Base-by-base conservation (phyloP, 2,888 invertebrate genomes). In the Phortica okadai region DNA sequence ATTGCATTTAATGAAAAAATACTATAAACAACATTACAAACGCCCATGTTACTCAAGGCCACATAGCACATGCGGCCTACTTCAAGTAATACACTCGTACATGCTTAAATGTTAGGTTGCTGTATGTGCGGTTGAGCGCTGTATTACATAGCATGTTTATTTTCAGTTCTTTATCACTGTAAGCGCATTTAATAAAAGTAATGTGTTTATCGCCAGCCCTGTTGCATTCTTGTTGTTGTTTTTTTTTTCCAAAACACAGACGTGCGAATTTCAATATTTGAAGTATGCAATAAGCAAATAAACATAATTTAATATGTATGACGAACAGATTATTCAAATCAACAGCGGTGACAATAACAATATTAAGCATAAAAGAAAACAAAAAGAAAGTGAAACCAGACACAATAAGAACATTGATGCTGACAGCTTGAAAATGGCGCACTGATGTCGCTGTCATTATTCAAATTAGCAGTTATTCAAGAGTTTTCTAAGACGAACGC, bases 391-490 rank as follows among this genome's bases (percentile, higher is more conserved):
- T 7, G 7, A 33, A 25, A 14, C 33, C 1, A 14, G 41, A 72
- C 21, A 72, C 7, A 21, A 8, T 59, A 16, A 8, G 21, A 16
- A 59, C 21, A 54, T 10, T 6, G 42, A 66, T 42, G 79, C 74
- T 78, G 79, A 77, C 81, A 83, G 80, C 82, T 83, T 84, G 86
- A 86, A 85, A 87, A 86, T 87, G 88, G 80, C 82, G 81, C 82
- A 81, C 80, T 82, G 85, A 83, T 83, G 85, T 86, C 85, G 86
- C 82, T 86, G 83, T 88, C 88, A 88, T 86, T 88, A 88, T 86
- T 86, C 88, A 86, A 86, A 86, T 88, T 86, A 88, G 85, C 83
- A 83, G 80, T 82, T 85, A 81, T 81, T 25, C 69, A 45, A 72
- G 14, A 11, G 56, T 50, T 6, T 50, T 50, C 14, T 50, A 6